Percentiles rank a stretch among this genome's conserved stretches.
Evolutionary conservation across 2,797 vertebrate species (phyloP).

Genomic region (Sternotherus odoratus): DNA sequence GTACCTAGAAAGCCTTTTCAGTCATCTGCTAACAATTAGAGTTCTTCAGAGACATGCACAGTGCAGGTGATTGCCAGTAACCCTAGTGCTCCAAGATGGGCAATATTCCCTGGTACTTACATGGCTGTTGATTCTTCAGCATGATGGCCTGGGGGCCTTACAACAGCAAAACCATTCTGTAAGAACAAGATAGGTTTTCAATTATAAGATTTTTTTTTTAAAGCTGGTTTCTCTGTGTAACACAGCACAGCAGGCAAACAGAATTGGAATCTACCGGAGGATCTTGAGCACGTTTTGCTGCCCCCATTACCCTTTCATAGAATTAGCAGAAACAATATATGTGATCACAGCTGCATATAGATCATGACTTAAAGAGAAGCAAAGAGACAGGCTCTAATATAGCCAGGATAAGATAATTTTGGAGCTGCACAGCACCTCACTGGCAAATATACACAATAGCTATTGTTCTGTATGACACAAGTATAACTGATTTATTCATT

Average conservation of each 20-base stretch:
- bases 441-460: not conserved
- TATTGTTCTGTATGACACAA: not conserved
- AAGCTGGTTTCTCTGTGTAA: constrained; percentile 27
- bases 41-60: constrained; percentile 81
- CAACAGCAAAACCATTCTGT: constrained; percentile 87
- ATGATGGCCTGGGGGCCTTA: constrained; percentile 86
- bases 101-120: constrained; percentile 85
- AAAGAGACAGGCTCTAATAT: not conserved
- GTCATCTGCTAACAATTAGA: constrained; percentile 95
- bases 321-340: constrained; percentile 58
- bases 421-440: not conserved
- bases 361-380: constrained; percentile 25
- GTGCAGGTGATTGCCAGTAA: constrained; percentile 92
- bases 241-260: constrained; percentile 45
- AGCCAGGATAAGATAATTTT: not conserved
- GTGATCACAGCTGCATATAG: constrained; percentile 43
- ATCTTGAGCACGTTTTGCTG: constrained; percentile 45
- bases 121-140: constrained; percentile 87
- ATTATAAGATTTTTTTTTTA: constrained; percentile 56
- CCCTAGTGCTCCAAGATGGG: constrained; percentile 81
- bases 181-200: constrained; percentile 82
- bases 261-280: constrained; percentile 43
- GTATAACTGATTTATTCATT: constrained; percentile 18
- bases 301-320: constrained; percentile 32
- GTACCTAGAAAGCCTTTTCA: constrained; percentile 90